Percentiles rank a stretch among this genome's conserved stretches.
Evolutionary conservation across 2,888 invertebrate genomes (phyloP).

Genomic region (Cerastis leucographa): DNA sequence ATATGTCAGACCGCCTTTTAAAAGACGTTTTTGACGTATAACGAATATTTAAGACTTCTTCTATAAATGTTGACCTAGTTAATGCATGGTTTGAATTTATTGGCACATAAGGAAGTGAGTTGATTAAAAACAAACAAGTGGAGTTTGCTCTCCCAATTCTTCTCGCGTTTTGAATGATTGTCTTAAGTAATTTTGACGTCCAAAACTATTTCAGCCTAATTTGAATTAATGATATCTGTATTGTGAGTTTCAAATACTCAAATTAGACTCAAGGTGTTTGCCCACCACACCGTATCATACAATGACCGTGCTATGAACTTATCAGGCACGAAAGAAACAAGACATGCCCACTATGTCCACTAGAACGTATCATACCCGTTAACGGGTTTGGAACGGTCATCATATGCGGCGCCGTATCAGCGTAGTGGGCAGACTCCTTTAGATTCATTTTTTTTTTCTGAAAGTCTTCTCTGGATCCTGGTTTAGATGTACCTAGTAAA

Average conservation of each 20-base stretch:
- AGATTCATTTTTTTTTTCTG: not conserved
- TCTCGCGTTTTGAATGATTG: not conserved
- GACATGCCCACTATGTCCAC: not conserved
- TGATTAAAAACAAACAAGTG: not conserved
- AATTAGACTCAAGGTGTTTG: not conserved
- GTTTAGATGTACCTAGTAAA: not conserved
- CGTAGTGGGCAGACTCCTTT: not conserved
- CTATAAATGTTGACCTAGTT: conserved; percentile 33
- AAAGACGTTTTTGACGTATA: not conserved
- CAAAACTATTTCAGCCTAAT: not conserved
- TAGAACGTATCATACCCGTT: too few relatives aligned
- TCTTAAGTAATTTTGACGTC: not conserved
- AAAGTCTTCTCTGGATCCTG: not conserved
- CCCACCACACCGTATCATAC: not conserved
- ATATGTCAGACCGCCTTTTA: conserved; percentile 17
- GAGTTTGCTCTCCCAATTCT: not conserved
- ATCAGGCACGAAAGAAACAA: not conserved
- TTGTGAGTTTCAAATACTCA: not conserved
- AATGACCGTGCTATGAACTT: not conserved
- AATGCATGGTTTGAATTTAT: not conserved
- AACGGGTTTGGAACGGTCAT: not conserved
- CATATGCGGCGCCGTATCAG: not conserved
- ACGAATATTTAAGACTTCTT: conserved; percentile 13
- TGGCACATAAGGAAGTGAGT: not conserved
- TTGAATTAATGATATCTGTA: too few relatives aligned